These are phyloP conservation scores for Polypedilum pembai DNA, from an alignment of 1,140 invertebrate genomes.

Conservation along the genomic window DNA sequence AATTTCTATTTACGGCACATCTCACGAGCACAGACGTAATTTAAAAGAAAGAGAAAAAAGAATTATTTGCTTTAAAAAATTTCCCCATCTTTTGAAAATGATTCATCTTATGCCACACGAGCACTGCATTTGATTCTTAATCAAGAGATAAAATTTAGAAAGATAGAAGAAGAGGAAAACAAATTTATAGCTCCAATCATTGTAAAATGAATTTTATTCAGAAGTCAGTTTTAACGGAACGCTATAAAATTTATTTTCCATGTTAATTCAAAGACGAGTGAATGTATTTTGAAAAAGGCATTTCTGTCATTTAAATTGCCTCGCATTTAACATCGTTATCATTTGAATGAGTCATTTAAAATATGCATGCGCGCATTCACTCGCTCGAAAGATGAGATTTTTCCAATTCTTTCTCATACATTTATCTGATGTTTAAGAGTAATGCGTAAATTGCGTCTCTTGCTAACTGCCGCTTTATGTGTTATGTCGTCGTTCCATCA, in stretches of 20 bases:
- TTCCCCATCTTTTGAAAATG: not conserved
- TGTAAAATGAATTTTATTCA: not conserved
- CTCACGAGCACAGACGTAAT: too few relatives aligned
- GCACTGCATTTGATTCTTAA: not conserved
- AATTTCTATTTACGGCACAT: too few relatives aligned
- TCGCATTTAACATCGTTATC: slow-evolving; percentile 17
- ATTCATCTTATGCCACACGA: slow-evolving; percentile 1
- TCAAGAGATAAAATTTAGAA: slow-evolving; percentile 13
- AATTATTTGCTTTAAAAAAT: not conserved
- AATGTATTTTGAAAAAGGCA: not conserved
- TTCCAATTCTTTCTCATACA: too few relatives aligned
- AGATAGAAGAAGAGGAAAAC: not conserved
- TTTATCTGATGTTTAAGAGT: not conserved
- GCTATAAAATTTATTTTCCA: slow-evolving; percentile 5
- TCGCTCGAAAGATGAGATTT: too few relatives aligned
- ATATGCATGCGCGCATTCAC: too few relatives aligned
- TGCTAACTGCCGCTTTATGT: not conserved
- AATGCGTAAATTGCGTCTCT: slow-evolving; percentile 10
- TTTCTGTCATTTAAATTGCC: slow-evolving; percentile 17
- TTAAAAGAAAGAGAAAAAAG: too few relatives aligned
- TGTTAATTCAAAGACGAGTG: not conserved
- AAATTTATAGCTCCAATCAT: not conserved
- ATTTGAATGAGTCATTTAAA: slow-evolving; percentile 19
- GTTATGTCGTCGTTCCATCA: slow-evolving; percentile 16
- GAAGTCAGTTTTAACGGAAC: not conserved